Percentiles rank a stretch among this genome's conserved stretches.
Conservation (phyloP, 2,888 invertebrate species). For the Baccha elongata region DNA sequence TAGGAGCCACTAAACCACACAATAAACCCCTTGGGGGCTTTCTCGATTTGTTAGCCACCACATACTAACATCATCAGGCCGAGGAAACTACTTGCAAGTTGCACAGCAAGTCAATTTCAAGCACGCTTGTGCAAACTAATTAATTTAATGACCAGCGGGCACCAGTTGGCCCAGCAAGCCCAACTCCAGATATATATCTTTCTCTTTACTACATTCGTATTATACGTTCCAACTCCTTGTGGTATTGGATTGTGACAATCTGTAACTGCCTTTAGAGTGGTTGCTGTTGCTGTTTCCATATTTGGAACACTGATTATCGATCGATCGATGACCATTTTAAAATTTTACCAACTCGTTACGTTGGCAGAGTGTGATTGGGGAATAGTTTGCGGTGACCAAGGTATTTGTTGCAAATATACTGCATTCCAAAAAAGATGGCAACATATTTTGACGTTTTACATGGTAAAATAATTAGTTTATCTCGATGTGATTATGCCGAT, state of each 20-base stretch:
- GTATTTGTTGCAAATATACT: not conserved
- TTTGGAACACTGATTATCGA: conserved; percentile 57
- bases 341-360: conserved; percentile 5
- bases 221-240: conserved; percentile 23
- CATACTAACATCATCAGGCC: conserved; percentile 13
- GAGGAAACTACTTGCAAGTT: conserved; percentile 9
- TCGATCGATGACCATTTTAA: conserved; percentile 60
- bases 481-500: not conserved
- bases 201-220: conserved; percentile 9
- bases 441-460: not conserved
- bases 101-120: conserved; percentile 56
- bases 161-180: conserved; percentile 30
- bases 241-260: conserved; percentile 65
- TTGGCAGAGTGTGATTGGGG: conserved; percentile 14
- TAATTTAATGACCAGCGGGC: conserved; percentile 69
- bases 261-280: conserved; percentile 39
- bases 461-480: conserved; percentile 14
- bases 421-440: not conserved
- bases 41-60: conserved; percentile 57
- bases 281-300: conserved; percentile 37
- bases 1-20: conserved; percentile 38
- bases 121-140: conserved; percentile 72
- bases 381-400: conserved; percentile 33
- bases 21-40: conserved; percentile 58
- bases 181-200: conserved; percentile 35